phyloP scores from a whole-genome alignment of 2,888 invertebrate species.

The Achlya flavicornis region DNA sequence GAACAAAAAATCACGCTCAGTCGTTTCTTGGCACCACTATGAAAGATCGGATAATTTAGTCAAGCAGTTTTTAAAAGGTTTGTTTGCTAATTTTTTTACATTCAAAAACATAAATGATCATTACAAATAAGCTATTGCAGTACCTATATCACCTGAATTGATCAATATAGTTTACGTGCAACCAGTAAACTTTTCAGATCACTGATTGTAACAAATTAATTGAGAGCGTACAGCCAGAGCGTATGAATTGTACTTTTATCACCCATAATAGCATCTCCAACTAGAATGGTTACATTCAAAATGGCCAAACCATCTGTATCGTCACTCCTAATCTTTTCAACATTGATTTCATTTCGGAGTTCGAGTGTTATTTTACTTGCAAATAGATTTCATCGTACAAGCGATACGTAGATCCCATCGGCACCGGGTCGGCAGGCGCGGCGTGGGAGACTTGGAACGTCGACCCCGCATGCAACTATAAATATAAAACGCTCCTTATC shows the following conservation, averaged over 20 bases:
- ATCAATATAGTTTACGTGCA: too few species aligned
- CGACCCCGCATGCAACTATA: conserved; percentile 79
- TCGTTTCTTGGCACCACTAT: too few species aligned
- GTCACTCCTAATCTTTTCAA: background rate
- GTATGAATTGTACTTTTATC: background rate
- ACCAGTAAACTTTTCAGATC: too few species aligned
- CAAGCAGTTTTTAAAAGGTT: too few species aligned
- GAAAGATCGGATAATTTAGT: too few species aligned
- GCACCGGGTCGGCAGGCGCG: conserved; percentile 51
- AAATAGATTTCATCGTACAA: conserved; percentile 42
- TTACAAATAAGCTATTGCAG: too few species aligned
- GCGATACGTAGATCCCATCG: conserved; percentile 64
- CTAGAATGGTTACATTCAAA: background rate
- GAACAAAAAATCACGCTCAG: too few species aligned
- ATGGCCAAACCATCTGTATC: background rate
- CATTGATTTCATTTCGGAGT: background rate
- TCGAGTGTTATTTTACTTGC: conserved; percentile 28
- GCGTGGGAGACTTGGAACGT: conserved; percentile 77
- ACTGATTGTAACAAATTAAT: too few species aligned
- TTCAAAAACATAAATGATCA: too few species aligned
- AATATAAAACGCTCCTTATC: conserved; percentile 72
- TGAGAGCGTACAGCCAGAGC: too few species aligned
- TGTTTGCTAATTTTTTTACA: too few species aligned
- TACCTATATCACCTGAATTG: too few species aligned
- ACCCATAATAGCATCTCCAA: background rate